A percentile compares a stretch with the other conserved stretches of the same genome.
phyloP scores from a whole-genome alignment of 2,888 invertebrate genomes.

The Agrochola lota region DNA sequence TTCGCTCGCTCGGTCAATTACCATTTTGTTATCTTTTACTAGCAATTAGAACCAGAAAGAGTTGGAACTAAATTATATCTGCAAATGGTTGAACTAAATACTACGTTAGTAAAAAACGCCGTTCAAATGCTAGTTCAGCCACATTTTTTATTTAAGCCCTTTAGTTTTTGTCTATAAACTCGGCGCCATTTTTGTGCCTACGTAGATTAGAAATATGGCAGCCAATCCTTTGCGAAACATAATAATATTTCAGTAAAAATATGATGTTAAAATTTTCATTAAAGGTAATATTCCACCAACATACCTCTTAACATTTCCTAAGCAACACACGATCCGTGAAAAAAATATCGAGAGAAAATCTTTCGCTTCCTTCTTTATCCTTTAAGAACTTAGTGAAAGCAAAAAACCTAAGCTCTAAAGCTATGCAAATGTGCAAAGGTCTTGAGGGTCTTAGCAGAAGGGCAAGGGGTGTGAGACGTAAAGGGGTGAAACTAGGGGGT shows the following conservation, averaged over 20 bases:
- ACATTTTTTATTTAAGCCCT: neutral
- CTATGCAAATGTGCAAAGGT: constrained; percentile 90
- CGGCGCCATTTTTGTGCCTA: neutral
- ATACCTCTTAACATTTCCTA: constrained; percentile 20
- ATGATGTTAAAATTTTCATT: neutral
- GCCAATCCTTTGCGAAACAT: neutral
- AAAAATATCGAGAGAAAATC: constrained; percentile 68
- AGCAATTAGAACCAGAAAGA: neutral
- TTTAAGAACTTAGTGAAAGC: constrained; percentile 83
- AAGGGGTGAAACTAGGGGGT: constrained; percentile 56
- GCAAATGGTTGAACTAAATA: neutral
- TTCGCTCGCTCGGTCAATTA: no score
- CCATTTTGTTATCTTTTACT: neutral
- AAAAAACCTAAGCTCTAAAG: constrained; percentile 88
- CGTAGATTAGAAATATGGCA: neutral
- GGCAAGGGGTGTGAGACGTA: constrained; percentile 61
- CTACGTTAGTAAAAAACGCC: neutral
- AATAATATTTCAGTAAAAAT: neutral
- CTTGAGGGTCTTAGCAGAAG: constrained; percentile 82
- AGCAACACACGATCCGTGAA: constrained; percentile 53
- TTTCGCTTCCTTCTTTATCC: constrained; percentile 80
- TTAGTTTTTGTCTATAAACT: neutral
- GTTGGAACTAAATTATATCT: neutral
- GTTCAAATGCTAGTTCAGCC: neutral
- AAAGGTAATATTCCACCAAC: neutral